Conservation (phyloP, 2,888 invertebrate genomes). For the Mystacides longicornis region DNA sequence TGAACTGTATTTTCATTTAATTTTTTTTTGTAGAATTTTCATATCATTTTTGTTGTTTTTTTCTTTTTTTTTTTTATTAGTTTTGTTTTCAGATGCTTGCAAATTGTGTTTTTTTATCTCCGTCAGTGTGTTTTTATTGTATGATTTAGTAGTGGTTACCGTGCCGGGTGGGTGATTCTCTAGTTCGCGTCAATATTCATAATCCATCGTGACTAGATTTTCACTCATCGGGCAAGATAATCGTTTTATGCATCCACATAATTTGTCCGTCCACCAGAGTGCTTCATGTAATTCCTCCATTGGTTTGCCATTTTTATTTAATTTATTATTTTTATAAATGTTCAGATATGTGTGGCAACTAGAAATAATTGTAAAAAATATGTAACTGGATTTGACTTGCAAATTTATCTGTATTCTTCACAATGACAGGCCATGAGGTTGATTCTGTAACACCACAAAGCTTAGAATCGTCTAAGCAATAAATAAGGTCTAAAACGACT, state of each 20-base stretch:
- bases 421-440: too few species aligned
- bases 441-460: too few species aligned
- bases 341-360: too few species aligned
- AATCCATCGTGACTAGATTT: constrained; percentile 54
- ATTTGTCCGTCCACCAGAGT: constrained; percentile 27
- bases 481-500: too few species aligned
- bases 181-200: constrained; percentile 44
- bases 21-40: constrained; percentile 7
- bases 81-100: neutral
- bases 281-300: constrained; percentile 20
- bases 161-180: constrained; percentile 50
- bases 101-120: neutral
- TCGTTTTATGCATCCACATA: constrained; percentile 37
- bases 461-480: too few species aligned
- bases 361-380: too few species aligned
- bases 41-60: constrained; percentile 8
- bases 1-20: too few species aligned
- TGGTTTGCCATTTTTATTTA: constrained; percentile 2
- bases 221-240: constrained; percentile 53
- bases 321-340: neutral
- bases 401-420: too few species aligned
- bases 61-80: neutral
- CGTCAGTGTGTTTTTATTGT: constrained; percentile 12
- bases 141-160: constrained; percentile 25
- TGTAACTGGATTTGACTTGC: too few species aligned